phyloP scores from a whole-genome alignment of 2,113 vertebrate species.

The Epinephelus moara region DNA sequence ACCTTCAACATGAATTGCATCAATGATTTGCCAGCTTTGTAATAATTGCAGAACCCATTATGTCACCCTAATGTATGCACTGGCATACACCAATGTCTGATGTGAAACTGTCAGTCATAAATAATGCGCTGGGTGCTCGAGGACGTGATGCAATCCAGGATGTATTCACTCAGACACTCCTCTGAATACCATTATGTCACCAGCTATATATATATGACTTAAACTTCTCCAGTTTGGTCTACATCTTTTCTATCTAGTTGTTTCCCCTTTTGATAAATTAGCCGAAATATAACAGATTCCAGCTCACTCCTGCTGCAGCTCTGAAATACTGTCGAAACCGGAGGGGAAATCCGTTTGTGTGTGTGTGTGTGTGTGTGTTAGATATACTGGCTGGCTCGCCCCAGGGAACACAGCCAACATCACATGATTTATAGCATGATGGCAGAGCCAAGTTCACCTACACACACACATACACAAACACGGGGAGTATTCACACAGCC shows the following conservation, averaged over 20 bases:
- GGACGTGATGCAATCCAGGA: constrained; percentile 18
- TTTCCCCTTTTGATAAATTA: constrained; percentile 21
- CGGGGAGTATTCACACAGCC: constrained; percentile 16
- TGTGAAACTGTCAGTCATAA: constrained; percentile 32
- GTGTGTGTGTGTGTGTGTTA: constrained; percentile 35
- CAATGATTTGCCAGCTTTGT: not conserved
- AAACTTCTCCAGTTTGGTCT: not conserved
- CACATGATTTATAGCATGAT: constrained; percentile 67
- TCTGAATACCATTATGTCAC: not conserved
- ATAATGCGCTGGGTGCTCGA: constrained; percentile 29
- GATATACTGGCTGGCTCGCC: constrained; percentile 42
- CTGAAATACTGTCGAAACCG: constrained; percentile 18
- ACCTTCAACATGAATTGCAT: constrained; percentile 34
- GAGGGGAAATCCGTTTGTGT: constrained; percentile 28
- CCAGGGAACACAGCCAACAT: constrained; percentile 53
- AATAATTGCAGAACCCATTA: constrained; percentile 23
- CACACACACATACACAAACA: constrained; percentile 26
- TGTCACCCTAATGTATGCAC: constrained; percentile 24
- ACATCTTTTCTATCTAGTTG: not conserved
- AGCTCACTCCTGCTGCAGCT: constrained; percentile 8
- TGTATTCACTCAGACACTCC: not conserved
- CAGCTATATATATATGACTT: not conserved
- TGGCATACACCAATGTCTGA: constrained; percentile 20
- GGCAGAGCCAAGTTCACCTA: constrained; percentile 64
- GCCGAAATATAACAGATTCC: constrained; percentile 18